Percentiles rank a stretch among this genome's conserved stretches.
Conservation (phyloP, 2,888 invertebrate species). For the Ochropacha duplaris region DNA sequence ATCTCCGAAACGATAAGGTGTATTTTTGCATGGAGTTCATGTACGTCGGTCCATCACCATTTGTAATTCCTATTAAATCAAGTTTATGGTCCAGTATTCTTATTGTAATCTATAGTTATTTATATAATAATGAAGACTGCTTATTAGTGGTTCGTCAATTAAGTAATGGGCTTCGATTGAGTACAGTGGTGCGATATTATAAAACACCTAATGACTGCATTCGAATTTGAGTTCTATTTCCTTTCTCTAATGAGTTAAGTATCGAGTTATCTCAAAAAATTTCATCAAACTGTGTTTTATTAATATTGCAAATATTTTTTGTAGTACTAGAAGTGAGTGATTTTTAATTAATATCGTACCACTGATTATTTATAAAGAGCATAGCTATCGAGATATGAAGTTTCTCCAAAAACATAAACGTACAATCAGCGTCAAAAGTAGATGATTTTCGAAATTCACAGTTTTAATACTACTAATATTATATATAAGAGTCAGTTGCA, state of each 20-base stretch:
- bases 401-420: background rate
- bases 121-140: slow-evolving; percentile 74
- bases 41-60: slow-evolving; percentile 25
- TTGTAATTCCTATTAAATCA: slow-evolving; percentile 75
- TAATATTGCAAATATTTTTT: too few species aligned
- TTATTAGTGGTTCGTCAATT: slow-evolving; percentile 78
- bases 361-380: background rate
- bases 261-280: background rate
- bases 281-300: too few species aligned
- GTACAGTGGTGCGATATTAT: slow-evolving; percentile 32
- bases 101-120: slow-evolving; percentile 59
- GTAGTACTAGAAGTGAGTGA: too few species aligned
- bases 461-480: too few species aligned
- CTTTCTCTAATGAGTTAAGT: background rate
- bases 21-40: slow-evolving; percentile 25
- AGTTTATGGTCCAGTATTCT: slow-evolving; percentile 80
- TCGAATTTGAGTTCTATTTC: background rate
- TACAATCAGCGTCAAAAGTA: too few species aligned
- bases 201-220: background rate
- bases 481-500: too few species aligned
- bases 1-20: slow-evolving; percentile 21
- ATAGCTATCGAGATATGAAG: background rate
- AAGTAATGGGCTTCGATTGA: slow-evolving; percentile 46
- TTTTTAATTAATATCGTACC: background rate
- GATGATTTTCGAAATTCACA: too few species aligned